Percentiles rank a stretch among this genome's conserved stretches.
Evolutionary conservation across 2,797 vertebrate species (phyloP).

Genomic region (Anguilla marmorata): DNA sequence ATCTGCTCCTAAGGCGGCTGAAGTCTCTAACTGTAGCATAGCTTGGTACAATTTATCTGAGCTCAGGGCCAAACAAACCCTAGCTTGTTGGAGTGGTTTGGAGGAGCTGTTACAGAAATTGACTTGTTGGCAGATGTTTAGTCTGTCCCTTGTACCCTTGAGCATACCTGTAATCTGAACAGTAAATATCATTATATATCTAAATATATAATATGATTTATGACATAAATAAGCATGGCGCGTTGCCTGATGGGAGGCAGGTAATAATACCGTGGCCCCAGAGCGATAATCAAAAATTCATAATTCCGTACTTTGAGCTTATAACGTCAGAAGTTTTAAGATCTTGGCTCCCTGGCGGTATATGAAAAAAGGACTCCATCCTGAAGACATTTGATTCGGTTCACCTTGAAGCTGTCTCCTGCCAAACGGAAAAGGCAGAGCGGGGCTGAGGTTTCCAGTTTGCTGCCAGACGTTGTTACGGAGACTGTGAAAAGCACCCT

Average conservation of each 20-base stretch:
- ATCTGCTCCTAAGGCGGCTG: not conserved
- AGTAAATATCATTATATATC: not conserved
- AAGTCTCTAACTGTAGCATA: not conserved
- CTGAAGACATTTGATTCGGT: not conserved
- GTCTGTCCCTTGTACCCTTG: not conserved
- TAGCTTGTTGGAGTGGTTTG: not conserved
- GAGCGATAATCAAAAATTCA: not conserved
- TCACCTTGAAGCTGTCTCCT: not conserved
- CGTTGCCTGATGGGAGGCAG: not conserved
- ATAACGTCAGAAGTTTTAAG: not conserved
- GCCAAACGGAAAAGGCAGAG: not conserved
- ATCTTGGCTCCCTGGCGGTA: not conserved
- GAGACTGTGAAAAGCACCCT: not conserved
- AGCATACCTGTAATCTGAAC: not conserved
- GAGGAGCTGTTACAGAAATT: not conserved
- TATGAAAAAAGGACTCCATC: not conserved
- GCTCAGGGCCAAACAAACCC: not conserved
- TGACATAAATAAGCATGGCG: not conserved
- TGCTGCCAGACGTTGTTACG: not conserved
- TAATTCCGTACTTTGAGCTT: not conserved
- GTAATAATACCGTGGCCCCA: not conserved
- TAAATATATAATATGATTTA: not conserved
- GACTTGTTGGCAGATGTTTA: not conserved
- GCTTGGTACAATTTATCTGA: not conserved
- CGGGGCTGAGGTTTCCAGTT: not conserved